Conservation (phyloP, 2,113 vertebrate genomes). For the Montifringilla adamsi region DNA sequence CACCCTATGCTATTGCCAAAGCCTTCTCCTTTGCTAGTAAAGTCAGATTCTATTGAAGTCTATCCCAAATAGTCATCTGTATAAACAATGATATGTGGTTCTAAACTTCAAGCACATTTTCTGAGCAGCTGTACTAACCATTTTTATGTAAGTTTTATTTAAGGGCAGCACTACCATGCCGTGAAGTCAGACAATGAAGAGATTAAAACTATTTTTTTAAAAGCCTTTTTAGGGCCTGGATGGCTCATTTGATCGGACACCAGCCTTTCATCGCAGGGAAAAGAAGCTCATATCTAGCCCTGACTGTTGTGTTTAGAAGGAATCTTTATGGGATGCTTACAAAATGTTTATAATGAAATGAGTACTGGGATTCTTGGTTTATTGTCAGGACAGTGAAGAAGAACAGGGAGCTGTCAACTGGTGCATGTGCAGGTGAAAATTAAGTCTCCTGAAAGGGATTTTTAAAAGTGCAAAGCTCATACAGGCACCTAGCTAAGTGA, state of each 20-base stretch:
- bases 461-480: background rate
- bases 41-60: constrained; percentile 85
- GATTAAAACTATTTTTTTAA: constrained; percentile 51
- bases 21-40: constrained; percentile 60
- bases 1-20: constrained; percentile 71
- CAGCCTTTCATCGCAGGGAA: constrained; percentile 22
- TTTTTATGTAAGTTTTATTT: constrained; percentile 72
- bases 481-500: background rate
- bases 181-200: constrained; percentile 61
- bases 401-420: background rate
- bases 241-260: constrained; percentile 47
- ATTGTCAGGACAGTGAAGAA: background rate
- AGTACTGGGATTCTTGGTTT: background rate
- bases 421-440: background rate
- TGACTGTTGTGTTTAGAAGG: background rate
- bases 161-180: constrained; percentile 58
- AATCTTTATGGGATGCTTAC: constrained; percentile 7
- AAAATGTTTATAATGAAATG: constrained; percentile 22
- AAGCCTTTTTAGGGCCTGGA: constrained; percentile 31
- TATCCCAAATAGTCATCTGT: constrained; percentile 86
- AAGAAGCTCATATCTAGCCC: background rate
- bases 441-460: background rate
- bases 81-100: constrained; percentile 89
- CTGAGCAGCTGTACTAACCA: constrained; percentile 89
- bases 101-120: constrained; percentile 88